Evolutionary conservation across 2,113 vertebrate genomes (phyloP), one percentile per base, ranked within the genome.

Genomic region (Hiodon tergisus): DNA sequence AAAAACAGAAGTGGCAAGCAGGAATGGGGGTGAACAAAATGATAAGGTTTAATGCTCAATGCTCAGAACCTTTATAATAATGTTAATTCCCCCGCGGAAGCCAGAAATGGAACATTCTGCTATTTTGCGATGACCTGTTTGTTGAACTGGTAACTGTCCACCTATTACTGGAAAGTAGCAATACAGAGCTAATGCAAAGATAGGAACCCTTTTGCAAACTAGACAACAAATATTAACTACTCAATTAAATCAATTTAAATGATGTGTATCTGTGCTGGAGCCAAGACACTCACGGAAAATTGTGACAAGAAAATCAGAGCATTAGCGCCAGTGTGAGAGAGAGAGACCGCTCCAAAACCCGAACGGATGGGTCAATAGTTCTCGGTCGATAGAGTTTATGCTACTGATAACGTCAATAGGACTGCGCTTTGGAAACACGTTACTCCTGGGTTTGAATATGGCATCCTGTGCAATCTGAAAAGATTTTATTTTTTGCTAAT

Each of bases 321-420:
- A 88, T 85, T 87, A 85, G 80, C 85, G 65, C 79, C 83, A 83
- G 88, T 85, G 87, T 85, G 84, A 74, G 78, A 84, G 85, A 84
- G 85, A 87, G 82, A 81, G 74, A 71, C 73, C 73, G 83, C 81
- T 77, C 82, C 76, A 51, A 76, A 31, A 71, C 61, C 9, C 69
- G 74, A 51, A 79, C 77, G 82, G 73, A 76, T 68, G 55, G 81
- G 81, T 85, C 82, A 84, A 76, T 76, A 69, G 67, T 57, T 5
- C 62, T 73, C 74, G 62, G 81, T 80, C 73, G 81, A 75, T 70
- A 73, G 6, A 3, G 13, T 17, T 68, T 58, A n/a, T 68, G 9
- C 63, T 48, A 66, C 48, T 48, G 63, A 47, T 47, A 66, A 66
- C 31, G 63, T 17, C 63, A 11, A 47, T 11, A 47, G 11, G 46